Evolutionary conservation across 2,888 invertebrate species (phyloP).

Genomic region (Drosophila rellima): DNA sequence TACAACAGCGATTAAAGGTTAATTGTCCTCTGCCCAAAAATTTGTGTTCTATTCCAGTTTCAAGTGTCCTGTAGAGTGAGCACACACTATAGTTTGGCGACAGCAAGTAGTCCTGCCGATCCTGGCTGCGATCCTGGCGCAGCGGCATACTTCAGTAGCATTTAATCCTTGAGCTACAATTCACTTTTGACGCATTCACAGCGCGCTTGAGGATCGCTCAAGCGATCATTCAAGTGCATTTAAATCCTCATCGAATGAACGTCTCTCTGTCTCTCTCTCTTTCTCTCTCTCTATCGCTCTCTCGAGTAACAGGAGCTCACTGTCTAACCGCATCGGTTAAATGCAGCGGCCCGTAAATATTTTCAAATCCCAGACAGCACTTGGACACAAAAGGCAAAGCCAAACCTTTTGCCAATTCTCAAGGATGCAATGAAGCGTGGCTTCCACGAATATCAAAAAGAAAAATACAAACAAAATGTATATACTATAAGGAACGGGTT

Average conservation of each 20-base stretch:
- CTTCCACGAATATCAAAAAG: conserved; percentile 11
- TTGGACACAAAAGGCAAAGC: conserved; percentile 5
- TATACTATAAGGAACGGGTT: conserved; percentile 55
- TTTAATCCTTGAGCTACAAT: conserved; percentile 75
- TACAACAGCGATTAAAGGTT: conserved; percentile 70
- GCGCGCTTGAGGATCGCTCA: conserved; percentile 42
- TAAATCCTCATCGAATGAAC: conserved; percentile 61
- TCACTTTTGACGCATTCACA: conserved; percentile 78
- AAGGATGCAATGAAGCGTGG: conserved; percentile 55
- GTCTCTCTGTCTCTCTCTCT: not conserved
- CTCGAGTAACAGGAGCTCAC: conserved; percentile 44
- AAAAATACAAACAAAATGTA: not conserved
- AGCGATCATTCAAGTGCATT: conserved; percentile 78
- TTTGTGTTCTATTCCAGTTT: conserved; percentile 29
- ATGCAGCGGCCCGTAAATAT: conserved; percentile 70
- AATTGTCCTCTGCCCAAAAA: conserved; percentile 46
- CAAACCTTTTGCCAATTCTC: conserved; percentile 59
- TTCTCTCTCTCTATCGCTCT: not conserved
- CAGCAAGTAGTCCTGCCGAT: conserved; percentile 57
- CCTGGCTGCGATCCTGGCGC: conserved; percentile 7
- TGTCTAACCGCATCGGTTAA: conserved; percentile 74
- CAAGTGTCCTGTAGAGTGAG: conserved; percentile 33
- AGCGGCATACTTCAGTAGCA: conserved; percentile 73
- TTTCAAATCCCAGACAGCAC: conserved; percentile 36
- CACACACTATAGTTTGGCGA: conserved; percentile 39